These are phyloP conservation scores for Pampus argenteus DNA, from an alignment of 2,797 vertebrate species.

Conservation along the genomic window DNA sequence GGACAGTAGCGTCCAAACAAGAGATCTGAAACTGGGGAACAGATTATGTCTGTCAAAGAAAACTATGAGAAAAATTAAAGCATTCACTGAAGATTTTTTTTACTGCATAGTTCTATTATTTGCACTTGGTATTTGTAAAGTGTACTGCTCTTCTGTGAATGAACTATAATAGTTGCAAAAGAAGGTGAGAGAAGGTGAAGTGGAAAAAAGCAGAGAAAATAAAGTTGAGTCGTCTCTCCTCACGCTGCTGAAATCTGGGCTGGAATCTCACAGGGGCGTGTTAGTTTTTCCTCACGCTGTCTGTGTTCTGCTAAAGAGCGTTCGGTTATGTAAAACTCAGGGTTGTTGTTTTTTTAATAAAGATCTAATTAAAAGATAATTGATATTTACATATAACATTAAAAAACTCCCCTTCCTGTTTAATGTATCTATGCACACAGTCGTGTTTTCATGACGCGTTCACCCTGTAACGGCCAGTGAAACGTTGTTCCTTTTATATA, in stretches of 20 bases:
- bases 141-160: neutral
- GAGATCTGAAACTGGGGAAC: neutral
- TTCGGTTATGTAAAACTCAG: neutral
- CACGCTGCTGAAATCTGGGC: slow-evolving; percentile 56
- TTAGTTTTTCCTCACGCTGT: slow-evolving; percentile 44
- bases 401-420: neutral
- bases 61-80: neutral
- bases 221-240: slow-evolving; percentile 43
- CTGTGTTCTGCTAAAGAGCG: neutral
- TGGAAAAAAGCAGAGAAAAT: slow-evolving; percentile 19
- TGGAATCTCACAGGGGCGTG: slow-evolving; percentile 82
- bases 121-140: neutral
- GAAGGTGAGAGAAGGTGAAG: neutral
- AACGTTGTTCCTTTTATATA: neutral
- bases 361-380: neutral
- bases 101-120: neutral
- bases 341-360: neutral
- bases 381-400: neutral
- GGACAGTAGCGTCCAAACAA: neutral
- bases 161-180: neutral
- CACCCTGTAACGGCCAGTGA: neutral
- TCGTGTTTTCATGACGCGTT: neutral
- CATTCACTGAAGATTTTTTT: neutral
- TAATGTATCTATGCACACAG: no score
- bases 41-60: neutral